A percentile compares a stretch with the other conserved stretches of the same genome.
phyloP scores from a whole-genome alignment of 92 coral and sea anemone species.

The Epizoanthus scotinus region DNA sequence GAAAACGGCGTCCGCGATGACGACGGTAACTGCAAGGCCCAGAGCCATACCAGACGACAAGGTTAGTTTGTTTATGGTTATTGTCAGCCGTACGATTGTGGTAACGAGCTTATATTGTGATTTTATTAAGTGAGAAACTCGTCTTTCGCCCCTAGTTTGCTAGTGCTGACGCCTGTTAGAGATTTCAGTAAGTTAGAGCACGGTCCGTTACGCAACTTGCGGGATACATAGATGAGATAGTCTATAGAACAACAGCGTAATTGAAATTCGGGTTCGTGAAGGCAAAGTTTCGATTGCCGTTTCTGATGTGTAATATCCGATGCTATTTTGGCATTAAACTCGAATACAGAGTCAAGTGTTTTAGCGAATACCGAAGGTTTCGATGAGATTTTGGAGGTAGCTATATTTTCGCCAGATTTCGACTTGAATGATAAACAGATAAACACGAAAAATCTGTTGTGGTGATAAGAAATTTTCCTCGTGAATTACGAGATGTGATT shows the following conservation, averaged over 20 bases:
- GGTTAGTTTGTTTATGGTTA: constrained; percentile 51
- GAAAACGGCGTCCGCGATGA: constrained; percentile 20
- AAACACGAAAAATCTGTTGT: constrained; percentile 19
- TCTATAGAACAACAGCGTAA: neutral
- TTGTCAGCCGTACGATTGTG: neutral
- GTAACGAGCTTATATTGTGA: neutral
- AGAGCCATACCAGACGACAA: constrained; percentile 86
- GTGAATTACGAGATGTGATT: too few relatives aligned
- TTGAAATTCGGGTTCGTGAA: neutral
- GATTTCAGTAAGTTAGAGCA: constrained; percentile 14
- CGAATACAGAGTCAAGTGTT: neutral
- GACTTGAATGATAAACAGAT: constrained; percentile 25
- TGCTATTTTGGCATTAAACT: neutral
- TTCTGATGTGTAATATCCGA: neutral
- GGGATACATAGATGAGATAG: neutral
- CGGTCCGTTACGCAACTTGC: constrained; percentile 13
- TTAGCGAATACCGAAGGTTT: neutral
- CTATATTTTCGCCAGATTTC: neutral
- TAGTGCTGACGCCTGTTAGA: neutral
- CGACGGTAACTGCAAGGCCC: constrained; percentile 63
- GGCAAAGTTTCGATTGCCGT: neutral
- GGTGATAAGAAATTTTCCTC: neutral
- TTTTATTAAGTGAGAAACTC: neutral
- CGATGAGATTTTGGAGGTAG: neutral
- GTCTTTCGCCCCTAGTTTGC: neutral